Conservation (phyloP, 2,888 invertebrate species). For the Dicyrtomina minuta region DNA sequence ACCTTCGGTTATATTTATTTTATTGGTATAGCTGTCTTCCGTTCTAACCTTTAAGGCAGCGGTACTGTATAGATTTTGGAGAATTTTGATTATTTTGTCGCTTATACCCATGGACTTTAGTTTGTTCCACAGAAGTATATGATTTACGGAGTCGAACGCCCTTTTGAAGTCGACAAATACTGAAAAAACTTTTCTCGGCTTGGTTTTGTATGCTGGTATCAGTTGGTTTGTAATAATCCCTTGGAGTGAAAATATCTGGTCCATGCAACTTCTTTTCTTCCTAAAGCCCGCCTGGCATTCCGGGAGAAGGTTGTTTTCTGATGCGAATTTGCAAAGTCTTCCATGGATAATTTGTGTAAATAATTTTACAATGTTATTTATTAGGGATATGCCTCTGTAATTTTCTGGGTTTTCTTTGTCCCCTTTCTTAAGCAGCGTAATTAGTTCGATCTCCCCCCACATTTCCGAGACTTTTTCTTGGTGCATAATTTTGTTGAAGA, state of each 20-base stretch:
- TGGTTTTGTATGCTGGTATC: too few species aligned
- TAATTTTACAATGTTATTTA: too few species aligned
- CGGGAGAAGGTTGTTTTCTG: background rate
- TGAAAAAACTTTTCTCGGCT: too few species aligned
- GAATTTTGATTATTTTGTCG: background rate
- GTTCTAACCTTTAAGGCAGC: conserved; percentile 4
- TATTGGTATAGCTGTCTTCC: too few species aligned
- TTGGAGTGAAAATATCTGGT: too few species aligned
- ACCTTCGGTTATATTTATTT: too few species aligned
- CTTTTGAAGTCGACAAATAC: too few species aligned
- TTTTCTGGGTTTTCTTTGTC: too few species aligned
- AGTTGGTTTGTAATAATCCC: too few species aligned
- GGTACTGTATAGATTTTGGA: background rate
- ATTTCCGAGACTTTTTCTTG: background rate
- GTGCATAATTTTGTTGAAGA: background rate
- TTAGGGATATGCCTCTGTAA: conserved; percentile 20
- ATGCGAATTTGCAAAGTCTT: conserved; percentile 8
- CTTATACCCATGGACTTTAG: background rate
- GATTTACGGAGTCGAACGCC: too few species aligned
- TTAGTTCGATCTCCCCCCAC: conserved; percentile 13
- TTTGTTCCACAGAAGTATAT: conserved; percentile 4
- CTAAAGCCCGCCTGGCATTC: too few species aligned
- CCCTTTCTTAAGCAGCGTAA: conserved; percentile 19
- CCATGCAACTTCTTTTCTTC: too few species aligned
- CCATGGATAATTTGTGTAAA: background rate